Base-by-base conservation (phyloP, 2,888 invertebrate species). In the Nomada fucata region DNA sequence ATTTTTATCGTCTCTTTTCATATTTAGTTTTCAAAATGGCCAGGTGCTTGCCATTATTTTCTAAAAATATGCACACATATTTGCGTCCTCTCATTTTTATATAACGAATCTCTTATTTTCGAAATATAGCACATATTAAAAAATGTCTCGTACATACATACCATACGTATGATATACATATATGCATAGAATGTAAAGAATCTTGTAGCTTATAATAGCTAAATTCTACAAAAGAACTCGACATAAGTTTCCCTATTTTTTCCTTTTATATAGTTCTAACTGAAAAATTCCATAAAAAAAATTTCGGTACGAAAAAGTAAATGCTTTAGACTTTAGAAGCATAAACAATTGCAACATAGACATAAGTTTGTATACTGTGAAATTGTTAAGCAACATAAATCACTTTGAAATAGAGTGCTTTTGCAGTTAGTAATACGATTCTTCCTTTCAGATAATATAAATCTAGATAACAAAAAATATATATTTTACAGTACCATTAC, bases 381-480 rank as follows among this genome's bases (percentile, higher is more conserved):
- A 86, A 83, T 85, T 72, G 85, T 73, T 68, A 85, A 69, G 72
- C 76, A 79, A 86, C 84, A 82, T 82, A 83, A 84, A 79, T 68
- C 67, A 80, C 59, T 78, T 86, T 67, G 68, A 85, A 83, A 79
- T 75, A 72, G 73, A 84, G 79, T 76, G 76, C 80, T 78, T 83
- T 79, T 82, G 87, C 83, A 87, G 78, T 81, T 78, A 68, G 82
- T 84, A 84, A 70, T 86, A 85, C 79, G 74, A 75, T 83, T 73
- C 15, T 76, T 76, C 60, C 68, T 81, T 77, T 68, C 50, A 71
- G 83, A 76, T 80, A 82, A 79, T 79, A 82, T 88, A 88, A 76
- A 89, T 88, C 90, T 90, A 89, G 89, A 91, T 93, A 93, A 93
- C 92, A 93, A 93, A 93, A 92, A 92, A 93, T 92, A 93, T 91